These are phyloP conservation scores for Aplocera efformata DNA, from an alignment of 2,888 invertebrate species.

Conservation along the genomic window DNA sequence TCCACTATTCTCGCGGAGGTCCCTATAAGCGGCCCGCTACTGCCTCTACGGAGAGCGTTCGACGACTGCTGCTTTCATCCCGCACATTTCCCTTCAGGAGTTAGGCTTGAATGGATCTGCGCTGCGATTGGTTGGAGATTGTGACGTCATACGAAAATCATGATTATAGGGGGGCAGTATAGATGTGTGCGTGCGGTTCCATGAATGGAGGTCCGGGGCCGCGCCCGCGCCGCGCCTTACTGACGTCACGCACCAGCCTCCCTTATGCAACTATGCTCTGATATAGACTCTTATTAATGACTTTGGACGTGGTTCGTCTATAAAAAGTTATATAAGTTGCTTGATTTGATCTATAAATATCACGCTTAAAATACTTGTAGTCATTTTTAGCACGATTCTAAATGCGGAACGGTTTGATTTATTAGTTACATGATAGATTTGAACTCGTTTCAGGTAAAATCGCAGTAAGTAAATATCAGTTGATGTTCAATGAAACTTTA, in stretches of 20 bases:
- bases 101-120: constrained; percentile 85
- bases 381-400: background rate
- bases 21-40: constrained; percentile 27
- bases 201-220: constrained; percentile 67
- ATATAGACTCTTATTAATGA: constrained; percentile 58
- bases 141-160: constrained; percentile 87
- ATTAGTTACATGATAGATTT: too few species aligned
- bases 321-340: constrained; percentile 23
- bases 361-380: constrained; percentile 3
- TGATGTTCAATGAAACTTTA: too few species aligned
- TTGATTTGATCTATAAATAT: constrained; percentile 7
- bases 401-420: too few species aligned
- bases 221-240: constrained; percentile 67
- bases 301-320: constrained; percentile 37
- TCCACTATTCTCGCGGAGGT: constrained; percentile 4
- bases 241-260: constrained; percentile 66
- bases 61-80: constrained; percentile 71
- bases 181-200: constrained; percentile 50
- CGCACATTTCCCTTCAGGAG: constrained; percentile 77
- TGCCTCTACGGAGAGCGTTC: constrained; percentile 54
- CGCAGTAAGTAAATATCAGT: too few species aligned
- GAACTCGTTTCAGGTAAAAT: too few species aligned
- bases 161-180: constrained; percentile 75
- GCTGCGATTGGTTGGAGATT: constrained; percentile 79
- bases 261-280: constrained; percentile 62